Evolutionary conservation across 1,140 invertebrate genomes (phyloP).

Genomic region (Trichonephila clavata): DNA sequence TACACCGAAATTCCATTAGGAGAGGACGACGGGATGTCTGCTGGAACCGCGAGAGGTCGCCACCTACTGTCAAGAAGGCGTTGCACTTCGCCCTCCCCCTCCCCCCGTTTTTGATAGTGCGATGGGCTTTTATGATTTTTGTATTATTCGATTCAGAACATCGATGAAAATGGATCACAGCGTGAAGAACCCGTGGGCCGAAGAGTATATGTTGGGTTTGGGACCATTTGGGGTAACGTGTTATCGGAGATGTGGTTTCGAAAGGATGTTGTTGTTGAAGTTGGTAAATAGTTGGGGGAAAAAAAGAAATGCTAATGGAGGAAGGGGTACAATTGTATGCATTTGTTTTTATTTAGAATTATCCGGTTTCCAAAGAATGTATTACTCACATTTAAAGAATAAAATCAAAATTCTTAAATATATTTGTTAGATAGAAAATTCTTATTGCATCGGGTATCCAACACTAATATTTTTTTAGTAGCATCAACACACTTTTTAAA

Average conservation of each 20-base stretch:
- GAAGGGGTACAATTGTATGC: not conserved
- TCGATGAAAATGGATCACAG: conserved; percentile 40
- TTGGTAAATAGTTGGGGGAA: not conserved
- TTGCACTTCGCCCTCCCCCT: not conserved
- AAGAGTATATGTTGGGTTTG: not conserved
- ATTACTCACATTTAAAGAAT: too few relatives aligned
- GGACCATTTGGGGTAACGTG: conserved; percentile 3
- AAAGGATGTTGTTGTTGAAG: not conserved
- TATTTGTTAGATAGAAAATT: too few relatives aligned
- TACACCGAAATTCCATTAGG: conserved; percentile 76
- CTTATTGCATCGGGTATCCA: too few relatives aligned
- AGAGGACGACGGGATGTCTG: conserved; percentile 56
- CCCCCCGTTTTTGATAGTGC: not conserved
- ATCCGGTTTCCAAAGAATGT: too few relatives aligned
- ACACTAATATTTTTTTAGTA: too few relatives aligned
- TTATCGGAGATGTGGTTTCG: not conserved
- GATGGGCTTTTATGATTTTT: conserved; percentile 39
- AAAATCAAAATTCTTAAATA: too few relatives aligned
- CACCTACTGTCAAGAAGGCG: conserved; percentile 49
- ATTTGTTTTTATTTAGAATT: not conserved
- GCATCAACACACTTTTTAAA: too few relatives aligned
- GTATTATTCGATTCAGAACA: conserved; percentile 29
- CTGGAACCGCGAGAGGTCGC: conserved; percentile 69
- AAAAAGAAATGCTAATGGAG: not conserved
- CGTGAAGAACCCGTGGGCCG: conserved; percentile 10